Percentiles rank a stretch among this genome's conserved stretches.
Evolutionary conservation across 2,888 invertebrate species (phyloP).

Genomic region (Leptinotarsa haldemani): DNA sequence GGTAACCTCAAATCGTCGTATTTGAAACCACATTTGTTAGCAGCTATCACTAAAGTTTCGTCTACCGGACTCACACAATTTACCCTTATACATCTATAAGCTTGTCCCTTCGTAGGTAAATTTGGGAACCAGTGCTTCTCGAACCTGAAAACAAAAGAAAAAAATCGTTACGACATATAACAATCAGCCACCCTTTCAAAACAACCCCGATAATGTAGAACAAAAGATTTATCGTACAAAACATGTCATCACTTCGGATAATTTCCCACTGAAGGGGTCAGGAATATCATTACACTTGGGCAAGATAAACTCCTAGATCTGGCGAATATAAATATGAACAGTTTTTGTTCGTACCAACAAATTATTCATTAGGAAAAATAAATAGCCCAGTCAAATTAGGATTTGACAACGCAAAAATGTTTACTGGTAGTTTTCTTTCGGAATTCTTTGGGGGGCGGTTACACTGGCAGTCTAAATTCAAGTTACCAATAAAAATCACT

Average conservation of each 20-base stretch:
- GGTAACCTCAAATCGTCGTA: conserved; percentile 74
- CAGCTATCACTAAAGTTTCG: conserved; percentile 75
- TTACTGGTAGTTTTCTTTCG: too few relatives aligned
- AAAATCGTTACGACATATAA: conserved; percentile 1
- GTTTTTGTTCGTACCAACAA: too few relatives aligned
- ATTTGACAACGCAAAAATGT: too few relatives aligned
- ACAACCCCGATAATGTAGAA: background rate
- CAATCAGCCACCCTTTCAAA: background rate
- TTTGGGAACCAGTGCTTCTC: conserved; percentile 82
- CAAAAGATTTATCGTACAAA: background rate
- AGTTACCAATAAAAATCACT: too few relatives aligned
- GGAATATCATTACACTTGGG: background rate
- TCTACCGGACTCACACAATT: conserved; percentile 76
- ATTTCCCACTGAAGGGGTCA: background rate
- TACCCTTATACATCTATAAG: conserved; percentile 77
- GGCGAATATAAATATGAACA: too few relatives aligned
- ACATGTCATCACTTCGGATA: background rate
- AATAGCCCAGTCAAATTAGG: too few relatives aligned
- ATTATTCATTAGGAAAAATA: too few relatives aligned
- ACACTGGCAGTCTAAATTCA: too few relatives aligned
- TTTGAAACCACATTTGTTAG: conserved; percentile 72
- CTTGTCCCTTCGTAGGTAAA: conserved; percentile 77
- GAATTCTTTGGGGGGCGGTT: too few relatives aligned
- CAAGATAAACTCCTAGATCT: too few relatives aligned
- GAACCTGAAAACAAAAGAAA: conserved; percentile 57